Evolutionary conservation across 1,140 invertebrate genomes (phyloP).

Genomic region (Megathymus violae): DNA sequence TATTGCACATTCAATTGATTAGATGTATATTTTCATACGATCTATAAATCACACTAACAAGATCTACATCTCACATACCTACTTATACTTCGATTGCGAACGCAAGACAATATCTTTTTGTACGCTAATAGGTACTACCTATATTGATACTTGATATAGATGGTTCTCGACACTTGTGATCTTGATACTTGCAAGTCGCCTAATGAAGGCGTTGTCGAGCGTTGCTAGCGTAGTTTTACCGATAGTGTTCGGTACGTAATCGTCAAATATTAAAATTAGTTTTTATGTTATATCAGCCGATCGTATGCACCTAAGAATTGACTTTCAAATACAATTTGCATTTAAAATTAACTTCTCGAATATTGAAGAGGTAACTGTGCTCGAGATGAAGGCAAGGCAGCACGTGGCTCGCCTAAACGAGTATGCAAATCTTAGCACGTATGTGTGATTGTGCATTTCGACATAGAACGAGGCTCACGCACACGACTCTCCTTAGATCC

Average conservation of each 20-base stretch:
- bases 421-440: constrained; percentile 71
- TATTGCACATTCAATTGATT: constrained; percentile 25
- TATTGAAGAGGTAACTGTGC: constrained; percentile 76
- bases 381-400: constrained; percentile 58
- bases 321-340: constrained; percentile 74
- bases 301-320: constrained; percentile 50
- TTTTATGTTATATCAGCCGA: constrained; percentile 45
- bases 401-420: constrained; percentile 70
- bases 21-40: constrained; percentile 27
- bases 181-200: too few species aligned
- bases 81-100: constrained; percentile 39
- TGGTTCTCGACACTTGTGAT: not conserved
- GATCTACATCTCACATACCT: constrained; percentile 31
- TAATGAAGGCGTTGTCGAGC: not conserved
- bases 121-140: constrained; percentile 5
- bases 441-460: constrained; percentile 60
- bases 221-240: not conserved
- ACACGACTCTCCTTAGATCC: constrained; percentile 59
- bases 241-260: not conserved
- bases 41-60: constrained; percentile 64
- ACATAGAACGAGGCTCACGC: constrained; percentile 50
- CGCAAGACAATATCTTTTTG: constrained; percentile 50
- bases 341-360: constrained; percentile 76
- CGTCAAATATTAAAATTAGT: constrained; percentile 8
- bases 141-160: not conserved